Evolutionary conservation across 2,113 vertebrate genomes (phyloP), one percentile per base, ranked within the genome.

Genomic region (Sorex araneus): DNA sequence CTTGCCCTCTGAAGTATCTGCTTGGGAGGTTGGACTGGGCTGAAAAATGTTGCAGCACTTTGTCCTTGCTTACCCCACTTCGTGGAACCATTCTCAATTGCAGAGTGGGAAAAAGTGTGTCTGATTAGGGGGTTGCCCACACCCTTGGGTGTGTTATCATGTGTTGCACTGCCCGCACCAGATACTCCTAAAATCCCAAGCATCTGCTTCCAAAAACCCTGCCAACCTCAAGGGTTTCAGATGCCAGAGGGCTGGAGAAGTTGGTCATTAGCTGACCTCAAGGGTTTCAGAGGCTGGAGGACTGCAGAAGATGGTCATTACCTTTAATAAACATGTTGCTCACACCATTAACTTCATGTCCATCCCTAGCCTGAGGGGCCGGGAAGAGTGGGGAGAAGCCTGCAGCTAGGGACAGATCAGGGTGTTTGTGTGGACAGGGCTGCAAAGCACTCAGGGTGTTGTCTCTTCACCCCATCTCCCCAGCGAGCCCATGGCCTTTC

Each of bases 401-500:
- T 8, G 69, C 32, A 71, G 32, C 32, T 23, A 8, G 13, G 66
- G n/a, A 36, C 83, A 2, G 27, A 3, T 11, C 10, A 21, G n/a
- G 67, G 28, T 27, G 36, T 9, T 21, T 5, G 57, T 19, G 57
- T 60, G 57, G 4, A 19, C 21, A 21, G 70, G 34, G 10, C 8
- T 34, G 21, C 19, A 9, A 7, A 18, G 36, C 34, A 43, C 34
- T 73, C 70, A 11, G 45, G 47, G 66, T 11, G 27, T 9, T 27
- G 0, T 0, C 25, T 67, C 79, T 8, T 9, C 12, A 43, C 69
- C 34, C 89, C 77, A 54, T 89, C 89, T 63, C 71, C 64, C 30
- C 78, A 94, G 96, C 94, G 95, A 94, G 98, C 97, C 76, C 98
- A 98, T 60, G 98, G 98, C 50, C 97, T 98, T 86, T 96, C 98